These are phyloP conservation scores for Trogon surrucura DNA, from an alignment of 2,113 vertebrate genomes.

Conservation along the genomic window DNA sequence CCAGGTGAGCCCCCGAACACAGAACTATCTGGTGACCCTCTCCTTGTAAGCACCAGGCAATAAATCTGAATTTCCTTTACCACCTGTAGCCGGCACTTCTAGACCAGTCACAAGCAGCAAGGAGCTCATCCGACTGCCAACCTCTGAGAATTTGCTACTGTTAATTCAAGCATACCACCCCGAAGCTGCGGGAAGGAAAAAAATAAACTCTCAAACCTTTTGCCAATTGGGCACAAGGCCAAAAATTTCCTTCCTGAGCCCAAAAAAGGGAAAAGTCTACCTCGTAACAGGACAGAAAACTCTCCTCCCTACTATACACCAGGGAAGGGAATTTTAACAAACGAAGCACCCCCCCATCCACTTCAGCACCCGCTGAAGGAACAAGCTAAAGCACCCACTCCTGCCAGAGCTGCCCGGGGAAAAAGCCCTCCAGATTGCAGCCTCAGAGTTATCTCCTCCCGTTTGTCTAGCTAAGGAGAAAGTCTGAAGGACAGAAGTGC, in stretches of 20 bases:
- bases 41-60: neutral
- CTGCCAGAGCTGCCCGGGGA: neutral
- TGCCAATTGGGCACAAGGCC: neutral
- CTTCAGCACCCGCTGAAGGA: neutral
- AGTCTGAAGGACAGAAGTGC: neutral
- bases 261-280: neutral
- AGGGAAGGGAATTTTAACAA: neutral
- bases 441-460: neutral
- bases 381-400: neutral
- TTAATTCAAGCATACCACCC: neutral
- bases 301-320: neutral
- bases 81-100: neutral
- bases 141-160: neutral
- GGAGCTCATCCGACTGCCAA: neutral
- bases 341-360: neutral
- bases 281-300: neutral
- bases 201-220: neutral
- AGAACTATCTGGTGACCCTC: neutral
- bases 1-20: neutral
- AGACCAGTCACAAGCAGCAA: neutral
- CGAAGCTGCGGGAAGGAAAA: neutral
- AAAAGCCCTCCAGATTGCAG: neutral
- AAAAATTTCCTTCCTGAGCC: neutral
- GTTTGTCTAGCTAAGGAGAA: neutral
- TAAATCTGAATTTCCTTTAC: neutral